These are phyloP conservation scores for Drosophila pseudoobscura DNA, from an alignment of 1,140 invertebrate genomes.

Conservation along the genomic window DNA sequence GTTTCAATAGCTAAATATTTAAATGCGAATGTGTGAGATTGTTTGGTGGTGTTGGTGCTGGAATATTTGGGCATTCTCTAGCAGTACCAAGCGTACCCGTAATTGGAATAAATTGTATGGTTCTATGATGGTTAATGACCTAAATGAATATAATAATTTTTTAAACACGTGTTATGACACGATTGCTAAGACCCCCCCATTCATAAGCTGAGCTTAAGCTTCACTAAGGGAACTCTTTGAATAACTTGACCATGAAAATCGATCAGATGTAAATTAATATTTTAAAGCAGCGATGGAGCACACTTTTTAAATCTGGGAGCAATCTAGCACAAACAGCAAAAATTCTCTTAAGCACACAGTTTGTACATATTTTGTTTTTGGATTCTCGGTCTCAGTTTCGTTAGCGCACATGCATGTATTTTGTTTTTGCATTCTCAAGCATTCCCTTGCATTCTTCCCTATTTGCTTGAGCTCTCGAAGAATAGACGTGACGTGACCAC, in stretches of 20 bases:
- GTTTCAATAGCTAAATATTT: slow-evolving; percentile 37
- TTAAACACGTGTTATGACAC: slow-evolving; percentile 9
- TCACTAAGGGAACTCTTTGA: no score
- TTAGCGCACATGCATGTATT: no score
- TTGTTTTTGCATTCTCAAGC: no score
- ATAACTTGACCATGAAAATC: no score
- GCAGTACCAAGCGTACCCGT: slow-evolving; percentile 29
- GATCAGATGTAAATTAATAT: not conserved
- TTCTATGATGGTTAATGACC: not conserved
- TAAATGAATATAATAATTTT: not conserved
- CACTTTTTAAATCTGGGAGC: not conserved
- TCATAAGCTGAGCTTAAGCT: no score
- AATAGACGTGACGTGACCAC: no score
- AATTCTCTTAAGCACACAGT: no score
- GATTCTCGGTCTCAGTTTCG: no score
- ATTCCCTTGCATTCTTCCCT: no score
- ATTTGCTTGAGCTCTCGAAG: no score
- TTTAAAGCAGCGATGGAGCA: not conserved
- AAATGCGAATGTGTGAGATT: slow-evolving; percentile 33
- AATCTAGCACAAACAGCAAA: no score
- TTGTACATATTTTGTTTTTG: no score
- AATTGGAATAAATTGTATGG: not conserved
- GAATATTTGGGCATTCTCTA: slow-evolving; percentile 4
- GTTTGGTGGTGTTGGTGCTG: slow-evolving; percentile 1
- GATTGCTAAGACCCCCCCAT: not conserved